Evolutionary conservation across 2,113 vertebrate genomes (phyloP).

Genomic region (Ardeotis arabs): DNA sequence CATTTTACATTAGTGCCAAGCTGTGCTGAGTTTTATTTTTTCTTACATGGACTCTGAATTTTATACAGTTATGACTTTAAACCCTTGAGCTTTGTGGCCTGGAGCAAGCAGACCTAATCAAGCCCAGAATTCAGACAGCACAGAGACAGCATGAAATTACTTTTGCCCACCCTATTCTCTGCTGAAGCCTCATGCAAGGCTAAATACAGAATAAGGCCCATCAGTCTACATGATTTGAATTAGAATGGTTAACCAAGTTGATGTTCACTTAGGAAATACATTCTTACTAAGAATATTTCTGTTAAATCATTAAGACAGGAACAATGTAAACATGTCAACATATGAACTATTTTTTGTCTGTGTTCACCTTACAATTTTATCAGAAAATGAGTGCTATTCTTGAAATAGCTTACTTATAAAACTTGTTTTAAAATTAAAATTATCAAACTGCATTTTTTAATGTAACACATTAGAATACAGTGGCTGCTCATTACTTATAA

Average conservation of each 20-base stretch:
- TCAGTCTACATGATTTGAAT: background rate
- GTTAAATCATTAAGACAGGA: background rate
- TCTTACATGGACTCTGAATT: background rate
- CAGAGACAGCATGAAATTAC: background rate
- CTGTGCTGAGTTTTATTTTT: slow-evolving; percentile 2
- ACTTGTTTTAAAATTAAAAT: background rate
- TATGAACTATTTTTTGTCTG: background rate
- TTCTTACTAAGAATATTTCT: background rate
- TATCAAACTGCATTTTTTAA: background rate
- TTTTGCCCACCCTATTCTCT: background rate
- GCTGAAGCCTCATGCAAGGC: background rate
- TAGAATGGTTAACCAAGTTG: background rate
- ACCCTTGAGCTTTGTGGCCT: background rate
- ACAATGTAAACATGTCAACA: background rate
- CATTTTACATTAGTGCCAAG: background rate
- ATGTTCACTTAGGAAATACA: background rate
- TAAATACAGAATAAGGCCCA: background rate
- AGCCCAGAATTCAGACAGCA: background rate
- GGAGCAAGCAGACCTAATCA: background rate
- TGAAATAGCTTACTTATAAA: background rate
- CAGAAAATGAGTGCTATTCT: background rate
- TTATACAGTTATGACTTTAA: background rate
- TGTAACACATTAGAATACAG: background rate
- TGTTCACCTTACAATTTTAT: background rate
- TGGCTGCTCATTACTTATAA: background rate